Conservation (phyloP, 2,113 vertebrate genomes). For the cattle (Bos taurus) region ARS-UCD2.0 NC_037337.1:86549001-86549500, state of each 20-base stretch:
- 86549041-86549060: neutral
- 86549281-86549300: neutral
- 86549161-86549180: neutral
- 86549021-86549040: neutral
- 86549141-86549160: neutral
- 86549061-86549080: neutral
- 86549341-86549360: neutral
- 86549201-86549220: neutral
- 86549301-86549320: neutral
- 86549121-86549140: neutral
- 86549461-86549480: neutral
- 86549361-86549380: neutral
- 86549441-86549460: slow-evolving; percentile 51
- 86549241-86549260: neutral
- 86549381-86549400: neutral
- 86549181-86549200: neutral
- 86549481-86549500: neutral
- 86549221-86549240: neutral
- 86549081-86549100: neutral
- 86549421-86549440: neutral
- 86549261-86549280: neutral
- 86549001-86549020: neutral
- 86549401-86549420: neutral
- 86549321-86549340: neutral
- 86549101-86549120: neutral